Base-by-base conservation (phyloP, 1,140 invertebrate genomes). In the Mya arenaria region DNA sequence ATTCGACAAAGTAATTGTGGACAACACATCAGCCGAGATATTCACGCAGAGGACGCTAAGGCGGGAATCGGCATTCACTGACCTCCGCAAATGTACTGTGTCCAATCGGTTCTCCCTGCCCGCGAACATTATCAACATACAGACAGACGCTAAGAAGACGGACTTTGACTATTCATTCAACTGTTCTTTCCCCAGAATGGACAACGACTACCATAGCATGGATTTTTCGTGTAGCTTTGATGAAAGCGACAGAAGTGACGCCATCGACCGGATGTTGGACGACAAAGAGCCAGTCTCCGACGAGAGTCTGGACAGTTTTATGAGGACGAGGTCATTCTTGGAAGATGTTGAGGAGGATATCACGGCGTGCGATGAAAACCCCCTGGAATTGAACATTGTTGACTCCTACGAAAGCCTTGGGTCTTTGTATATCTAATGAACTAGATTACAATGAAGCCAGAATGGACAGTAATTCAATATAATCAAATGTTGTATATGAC, bases 161-260 rank as follows among this genome's bases (percentile, higher is more conserved):
- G 10, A 52, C 25, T 79, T 79, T 58, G 52, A 79, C 23, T 79
- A 69, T 34, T 68, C 75, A 10, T 80, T 80, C 44, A 36, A 80
- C 32, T 80, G 77, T 48, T 68, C 77, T 1, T 80, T 80, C 44
- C 77, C 62, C 0, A 44, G 48, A 58, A 60, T 80, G 65, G 77
- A 80, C 37, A n/a, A n/a, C n/a, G 60, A 39, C 17, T 55, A 80
- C 62, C 44, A 56, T 8, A 71, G 52, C 34, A 8, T 37, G 19
- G 60, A 75, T 30, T 65, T 75, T n/a, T n/a, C 17, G 19, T 52
- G 25, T 17, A 71, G 52, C 34, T 30, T 37, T 34, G 44, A 62
- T 13, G 41, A 62, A 13, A 52, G 48, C 48, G 48, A 52, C 19
- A 23, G 48, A 52, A 52, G 48, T 52, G 48, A 52, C 48, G 48